Base-by-base conservation (phyloP, 2,113 vertebrate genomes). In the Ammodramus savannarum region DNA sequence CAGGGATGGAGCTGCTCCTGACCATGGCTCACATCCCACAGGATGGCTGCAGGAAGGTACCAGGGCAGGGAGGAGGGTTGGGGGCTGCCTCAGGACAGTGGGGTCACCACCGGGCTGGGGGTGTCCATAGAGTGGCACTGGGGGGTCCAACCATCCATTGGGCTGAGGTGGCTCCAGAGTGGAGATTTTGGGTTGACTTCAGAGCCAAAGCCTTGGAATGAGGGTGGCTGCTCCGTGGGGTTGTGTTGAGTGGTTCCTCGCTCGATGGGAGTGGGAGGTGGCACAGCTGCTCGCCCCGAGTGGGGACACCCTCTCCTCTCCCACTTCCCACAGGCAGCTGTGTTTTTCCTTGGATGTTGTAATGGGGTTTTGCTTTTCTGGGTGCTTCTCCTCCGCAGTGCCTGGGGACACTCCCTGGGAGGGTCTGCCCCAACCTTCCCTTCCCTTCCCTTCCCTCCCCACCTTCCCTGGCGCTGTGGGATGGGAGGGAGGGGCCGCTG, bases 21-120 rank as follows among this genome's bases (percentile, higher is more conserved):
- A 2, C 2, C 2, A 4, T 4, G 3, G 21, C 27, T 57, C 31
- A 2, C 3, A 0, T 66, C 26, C 21, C 19, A 0, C 0, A 27
- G 20, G n/a, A 17, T 0, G 19, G 3, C 39, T 36, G 5, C 0
- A 3, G 23, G 18, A 29, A 91, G 80, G 90, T 84, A 11, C 69
- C 7, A 4, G n/a, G 46, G 16, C 9, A 9, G 31, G 61, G 26
- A 23, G 20, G 17, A 25, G 21, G 18, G 29, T 10, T 3, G 46
- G 21, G 46, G 55, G 36, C 46, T 6, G 83, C 34, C 46, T 77
- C 69, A 0, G 49, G 39, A 2, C 3, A 13, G 32, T 5, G 7
- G 20, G 12, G 31, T 1, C 74, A 3, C 19, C 14, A 3, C 0
- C 2, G 48, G 13, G 48, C 59, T 23, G 49, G 41, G 13, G n/a